Evolutionary conservation across 2,888 invertebrate genomes (phyloP).

Genomic region (Bombylius discolor): DNA sequence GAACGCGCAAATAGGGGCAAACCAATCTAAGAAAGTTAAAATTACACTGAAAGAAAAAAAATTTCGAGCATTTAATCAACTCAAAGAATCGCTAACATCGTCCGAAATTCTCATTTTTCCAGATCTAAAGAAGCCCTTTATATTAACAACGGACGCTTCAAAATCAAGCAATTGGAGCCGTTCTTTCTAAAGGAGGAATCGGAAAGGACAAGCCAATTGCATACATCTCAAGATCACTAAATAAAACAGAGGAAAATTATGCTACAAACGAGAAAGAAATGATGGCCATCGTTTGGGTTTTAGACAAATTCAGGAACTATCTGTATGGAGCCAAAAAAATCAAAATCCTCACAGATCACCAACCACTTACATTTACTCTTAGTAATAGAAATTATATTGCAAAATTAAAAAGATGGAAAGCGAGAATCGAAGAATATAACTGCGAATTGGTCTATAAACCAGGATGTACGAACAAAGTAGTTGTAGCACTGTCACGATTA

Average conservation of each 20-base stretch:
- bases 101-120: constrained; percentile 12
- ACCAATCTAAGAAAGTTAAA: constrained; percentile 11
- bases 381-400: constrained; percentile 6
- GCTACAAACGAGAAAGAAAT: constrained; percentile 10
- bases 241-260: constrained; percentile 12
- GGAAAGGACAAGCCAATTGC: not conserved
- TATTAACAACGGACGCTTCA: constrained; percentile 14
- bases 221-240: not conserved
- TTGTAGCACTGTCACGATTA: not conserved
- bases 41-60: constrained; percentile 8
- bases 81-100: constrained; percentile 13
- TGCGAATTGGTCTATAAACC: not conserved
- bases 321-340: constrained; percentile 12
- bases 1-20: constrained; percentile 12
- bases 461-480: constrained; percentile 3
- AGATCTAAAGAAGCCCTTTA: constrained; percentile 13
- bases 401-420: constrained; percentile 12
- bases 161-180: constrained; percentile 6
- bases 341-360: constrained; percentile 12
- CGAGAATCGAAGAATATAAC: constrained; percentile 12
- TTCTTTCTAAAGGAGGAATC: not conserved
- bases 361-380: constrained; percentile 3
- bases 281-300: constrained; percentile 1
- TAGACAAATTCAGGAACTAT: constrained; percentile 7
- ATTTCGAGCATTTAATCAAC: constrained; percentile 10